Percentiles rank a stretch among this genome's conserved stretches.
These are phyloP conservation scores for Rissa tridactyla DNA, from an alignment of 2,113 vertebrate genomes.

Conservation along the genomic window DNA sequence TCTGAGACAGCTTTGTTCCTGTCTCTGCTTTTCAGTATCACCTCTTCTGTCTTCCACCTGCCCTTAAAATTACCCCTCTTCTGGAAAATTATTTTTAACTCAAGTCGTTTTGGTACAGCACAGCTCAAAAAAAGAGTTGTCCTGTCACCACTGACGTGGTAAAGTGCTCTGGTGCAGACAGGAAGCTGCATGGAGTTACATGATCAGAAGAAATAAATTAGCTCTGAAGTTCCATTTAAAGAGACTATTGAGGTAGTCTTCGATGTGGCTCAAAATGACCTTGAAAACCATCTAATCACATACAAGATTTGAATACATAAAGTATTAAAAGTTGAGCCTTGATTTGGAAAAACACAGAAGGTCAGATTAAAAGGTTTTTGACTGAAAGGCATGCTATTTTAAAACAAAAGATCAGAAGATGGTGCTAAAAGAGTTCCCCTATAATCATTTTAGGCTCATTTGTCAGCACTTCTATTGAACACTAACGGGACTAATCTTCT, in stretches of 20 bases:
- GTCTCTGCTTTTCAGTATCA: not conserved
- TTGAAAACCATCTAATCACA: not conserved
- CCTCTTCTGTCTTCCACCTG: not conserved
- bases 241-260: not conserved
- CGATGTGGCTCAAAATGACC: not conserved
- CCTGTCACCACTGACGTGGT: not conserved
- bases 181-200: not conserved
- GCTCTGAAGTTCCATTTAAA: not conserved
- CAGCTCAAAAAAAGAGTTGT: not conserved
- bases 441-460: slow-evolving; percentile 72
- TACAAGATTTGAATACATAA: not conserved
- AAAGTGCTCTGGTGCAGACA: not conserved
- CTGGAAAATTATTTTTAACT: not conserved
- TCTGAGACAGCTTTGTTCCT: not conserved
- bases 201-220: not conserved
- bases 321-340: slow-evolving; percentile 1
- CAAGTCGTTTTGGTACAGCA: not conserved
- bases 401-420: slow-evolving; percentile 59
- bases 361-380: slow-evolving; percentile 23
- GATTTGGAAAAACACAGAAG: slow-evolving; percentile 4
- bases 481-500: slow-evolving; percentile 76
- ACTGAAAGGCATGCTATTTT: slow-evolving; percentile 25
- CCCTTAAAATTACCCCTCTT: not conserved
- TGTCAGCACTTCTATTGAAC: slow-evolving; percentile 72
- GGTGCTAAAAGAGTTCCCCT: slow-evolving; percentile 66